Conservation (phyloP, 2,113 vertebrate genomes). For the Lipophrys pholis region DNA sequence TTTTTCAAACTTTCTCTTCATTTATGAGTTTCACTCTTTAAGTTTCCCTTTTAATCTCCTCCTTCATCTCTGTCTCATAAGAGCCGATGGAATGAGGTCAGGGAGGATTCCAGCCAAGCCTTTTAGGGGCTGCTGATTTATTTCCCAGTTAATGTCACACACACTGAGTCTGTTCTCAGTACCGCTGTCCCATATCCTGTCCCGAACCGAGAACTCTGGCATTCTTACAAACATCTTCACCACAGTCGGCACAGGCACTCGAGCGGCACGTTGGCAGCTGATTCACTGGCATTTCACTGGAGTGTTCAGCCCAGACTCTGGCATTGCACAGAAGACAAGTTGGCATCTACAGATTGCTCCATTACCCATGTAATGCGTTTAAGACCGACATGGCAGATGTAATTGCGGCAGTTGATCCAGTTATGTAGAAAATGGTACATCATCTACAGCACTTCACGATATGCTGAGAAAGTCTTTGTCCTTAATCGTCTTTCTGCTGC, state of each 20-base stretch:
- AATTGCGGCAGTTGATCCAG: background rate
- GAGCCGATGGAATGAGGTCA: conserved; percentile 68
- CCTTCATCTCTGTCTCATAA: conserved; percentile 13
- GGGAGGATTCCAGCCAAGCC: conserved; percentile 56
- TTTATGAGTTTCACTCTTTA: conserved; percentile 28
- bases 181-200: conserved; percentile 17
- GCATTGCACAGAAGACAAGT: background rate
- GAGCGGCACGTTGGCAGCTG: conserved; percentile 24
- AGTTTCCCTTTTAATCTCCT: conserved; percentile 4
- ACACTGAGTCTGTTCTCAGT: conserved; percentile 6
- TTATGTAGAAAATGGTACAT: background rate
- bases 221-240: conserved; percentile 9
- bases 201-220: conserved; percentile 27
- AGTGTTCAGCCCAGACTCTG: conserved; percentile 22
- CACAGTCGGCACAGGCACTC: conserved; percentile 33
- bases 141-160: conserved; percentile 53
- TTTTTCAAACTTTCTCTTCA: background rate
- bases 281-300: conserved; percentile 30
- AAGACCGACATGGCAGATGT: conserved; percentile 12
- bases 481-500: no score
- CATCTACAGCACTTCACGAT: no score
- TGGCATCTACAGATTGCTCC: conserved; percentile 32
- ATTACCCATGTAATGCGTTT: conserved; percentile 35
- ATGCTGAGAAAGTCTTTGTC: no score
- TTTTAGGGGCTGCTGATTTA: conserved; percentile 51